Percentiles rank a stretch among this genome's conserved stretches.
phyloP scores from a whole-genome alignment of 35 echinoderm and acorn worm genomes.

The Diadema setosum region DNA sequence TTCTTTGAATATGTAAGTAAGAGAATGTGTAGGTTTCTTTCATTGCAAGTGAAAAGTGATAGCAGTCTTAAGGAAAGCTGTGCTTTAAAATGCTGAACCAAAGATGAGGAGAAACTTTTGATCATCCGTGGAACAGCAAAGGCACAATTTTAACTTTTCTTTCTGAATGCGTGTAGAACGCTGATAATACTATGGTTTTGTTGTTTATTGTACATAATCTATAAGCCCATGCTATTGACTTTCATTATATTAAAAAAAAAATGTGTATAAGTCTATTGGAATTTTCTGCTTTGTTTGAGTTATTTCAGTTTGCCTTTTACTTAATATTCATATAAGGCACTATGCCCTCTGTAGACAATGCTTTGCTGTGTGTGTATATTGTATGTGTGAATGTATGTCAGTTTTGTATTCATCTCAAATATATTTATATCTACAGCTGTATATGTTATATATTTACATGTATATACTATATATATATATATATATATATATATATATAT shows the following conservation, averaged over 20 bases:
- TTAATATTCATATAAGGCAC: too few species aligned
- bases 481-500: too few species aligned
- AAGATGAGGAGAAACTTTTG: background rate
- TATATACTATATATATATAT: too few species aligned
- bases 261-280: conserved; percentile 15
- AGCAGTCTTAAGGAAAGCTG: background rate
- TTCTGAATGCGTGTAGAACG: background rate
- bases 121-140: background rate
- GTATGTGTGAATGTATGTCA: too few species aligned
- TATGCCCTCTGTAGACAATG: too few species aligned
- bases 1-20: background rate
- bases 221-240: conserved; percentile 1
- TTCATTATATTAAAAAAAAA: conserved; percentile 16
- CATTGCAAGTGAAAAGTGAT: background rate
- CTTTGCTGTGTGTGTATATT: too few species aligned
- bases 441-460: too few species aligned
- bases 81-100: conserved; percentile 15
- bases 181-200: background rate
- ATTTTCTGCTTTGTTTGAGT: too few species aligned
- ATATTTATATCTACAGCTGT: too few species aligned
- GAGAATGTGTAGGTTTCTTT: background rate
- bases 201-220: conserved; percentile 8
- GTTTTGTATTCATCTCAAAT: too few species aligned
- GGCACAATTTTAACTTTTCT: background rate
- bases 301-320: too few species aligned